Conservation (phyloP, 2,888 invertebrate species). For the Tipula helvola region DNA sequence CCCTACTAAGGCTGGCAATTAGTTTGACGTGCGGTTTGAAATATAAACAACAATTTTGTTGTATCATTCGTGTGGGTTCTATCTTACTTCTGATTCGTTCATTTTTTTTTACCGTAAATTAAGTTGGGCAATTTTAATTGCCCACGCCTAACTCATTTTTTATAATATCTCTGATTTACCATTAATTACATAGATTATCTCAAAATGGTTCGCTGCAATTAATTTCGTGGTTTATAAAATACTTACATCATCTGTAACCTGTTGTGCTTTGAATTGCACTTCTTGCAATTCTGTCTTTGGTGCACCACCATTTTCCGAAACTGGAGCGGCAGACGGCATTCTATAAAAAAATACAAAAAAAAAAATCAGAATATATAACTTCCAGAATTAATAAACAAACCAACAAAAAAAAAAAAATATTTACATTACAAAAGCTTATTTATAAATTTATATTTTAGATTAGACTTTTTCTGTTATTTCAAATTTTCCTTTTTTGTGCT, state of each 20-base stretch:
- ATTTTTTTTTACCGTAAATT: too few species aligned
- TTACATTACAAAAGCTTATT: neutral
- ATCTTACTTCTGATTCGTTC: too few species aligned
- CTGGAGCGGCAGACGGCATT: slow-evolving; percentile 51
- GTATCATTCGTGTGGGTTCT: too few species aligned
- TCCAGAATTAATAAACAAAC: neutral
- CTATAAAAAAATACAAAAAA: slow-evolving; percentile 28
- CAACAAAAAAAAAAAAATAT: neutral
- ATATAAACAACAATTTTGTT: too few species aligned
- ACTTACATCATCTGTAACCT: slow-evolving; percentile 79
- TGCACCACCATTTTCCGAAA: slow-evolving; percentile 49
- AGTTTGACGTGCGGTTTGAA: too few species aligned
- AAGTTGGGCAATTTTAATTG: too few species aligned
- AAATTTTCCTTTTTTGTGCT: neutral
- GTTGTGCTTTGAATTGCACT: slow-evolving; percentile 69
- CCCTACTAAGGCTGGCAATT: too few species aligned
- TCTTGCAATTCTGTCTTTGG: slow-evolving; percentile 82
- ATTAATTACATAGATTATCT: neutral
- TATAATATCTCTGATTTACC: too few species aligned
- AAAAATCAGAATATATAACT: neutral
- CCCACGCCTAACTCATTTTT: neutral
- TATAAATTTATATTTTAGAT: neutral
- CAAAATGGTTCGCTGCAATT: neutral
- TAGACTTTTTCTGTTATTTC: neutral
- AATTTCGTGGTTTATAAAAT: neutral